Conservation (phyloP, 2,888 invertebrate species). For the Agrypnus murinus region DNA sequence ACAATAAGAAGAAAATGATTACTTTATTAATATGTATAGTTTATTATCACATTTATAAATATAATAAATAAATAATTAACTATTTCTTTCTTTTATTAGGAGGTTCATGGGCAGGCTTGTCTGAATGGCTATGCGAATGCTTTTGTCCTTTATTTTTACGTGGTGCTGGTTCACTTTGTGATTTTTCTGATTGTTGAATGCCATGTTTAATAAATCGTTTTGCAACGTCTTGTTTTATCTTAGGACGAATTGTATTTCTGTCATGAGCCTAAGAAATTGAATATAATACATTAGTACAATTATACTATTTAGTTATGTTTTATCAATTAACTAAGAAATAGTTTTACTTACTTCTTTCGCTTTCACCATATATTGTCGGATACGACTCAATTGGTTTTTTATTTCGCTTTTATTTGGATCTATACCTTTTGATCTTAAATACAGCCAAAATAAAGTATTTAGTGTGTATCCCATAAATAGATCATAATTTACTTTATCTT, state of each 20-base stretch:
- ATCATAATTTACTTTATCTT: conserved; percentile 80
- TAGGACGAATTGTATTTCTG: conserved; percentile 76
- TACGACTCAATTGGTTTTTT: conserved; percentile 73
- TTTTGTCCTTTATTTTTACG: not conserved
- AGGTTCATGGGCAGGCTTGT: not conserved
- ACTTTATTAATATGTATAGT: no score
- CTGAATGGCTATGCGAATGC: not conserved
- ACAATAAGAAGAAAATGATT: no score
- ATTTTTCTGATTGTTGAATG: conserved; percentile 73
- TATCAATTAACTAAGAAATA: not conserved
- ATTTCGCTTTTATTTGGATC: conserved; percentile 78
- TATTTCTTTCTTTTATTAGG: conserved; percentile 14
- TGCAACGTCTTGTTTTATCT: conserved; percentile 79
- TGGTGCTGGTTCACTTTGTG: not conserved
- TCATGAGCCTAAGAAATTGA: conserved; percentile 69
- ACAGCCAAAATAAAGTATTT: conserved; percentile 86
- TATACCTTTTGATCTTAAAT: conserved; percentile 80
- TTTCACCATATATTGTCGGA: conserved; percentile 74
- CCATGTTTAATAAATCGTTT: conserved; percentile 84
- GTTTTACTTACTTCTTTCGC: conserved; percentile 71
- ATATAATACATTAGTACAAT: not conserved
- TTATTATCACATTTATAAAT: no score
- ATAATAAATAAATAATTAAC: no score
- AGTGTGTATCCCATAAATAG: conserved; percentile 78
- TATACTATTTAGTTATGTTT: conserved; percentile 4